Evolutionary conservation across 2,888 invertebrate genomes (phyloP), one percentile per base, ranked within the genome.

Genomic region (Sinodicranocentrus sp.): DNA sequence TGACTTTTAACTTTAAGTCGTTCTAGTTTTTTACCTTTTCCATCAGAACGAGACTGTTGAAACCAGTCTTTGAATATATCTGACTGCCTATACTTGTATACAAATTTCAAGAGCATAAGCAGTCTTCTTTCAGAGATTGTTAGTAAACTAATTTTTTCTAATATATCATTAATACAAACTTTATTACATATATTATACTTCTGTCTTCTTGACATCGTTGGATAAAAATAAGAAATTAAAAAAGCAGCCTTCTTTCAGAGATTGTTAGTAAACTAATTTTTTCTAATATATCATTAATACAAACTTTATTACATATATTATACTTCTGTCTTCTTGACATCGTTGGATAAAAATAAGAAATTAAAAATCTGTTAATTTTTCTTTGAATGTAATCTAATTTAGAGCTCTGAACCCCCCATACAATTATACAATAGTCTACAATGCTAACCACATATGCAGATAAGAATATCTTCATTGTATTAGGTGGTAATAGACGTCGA

Each of bases 381-480:
- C 48, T 48, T 17, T 48, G 48, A 48, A 48, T 48, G 15, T 10
- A 10, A 17, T 5, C n/a, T n/a, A 17, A 17, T n/a, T 48, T 48
- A 3, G 8, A 5, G 5, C 15, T 15, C 3, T 48, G 5, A 5
- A 15, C 17, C 5, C 8, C 54, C 71, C 71, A 71, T 5, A 71
- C 15, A 5, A n/a, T 2, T 25, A 54, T 21, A n/a, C 25, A 54
- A 57, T 44, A 71, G 17, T 71, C 57, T 15, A 54, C 8, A 3
- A 33, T 57, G n/a, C 57, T 33, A 1, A 57, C 15, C 1, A 57
- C 39, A n/a, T 71, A 71, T 0, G 71, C 57, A 48, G 15, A 48
- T 10, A 71, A 10, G 10, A 54, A 17, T 13, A 28, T 57, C 21
- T 57, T 83, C 33, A 83, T 67, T 17, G 70, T 57, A 10, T 48